Evolutionary conservation across 2,888 invertebrate genomes (phyloP), one percentile per base, ranked within the genome.

Genomic region (Sisyra terminalis): DNA sequence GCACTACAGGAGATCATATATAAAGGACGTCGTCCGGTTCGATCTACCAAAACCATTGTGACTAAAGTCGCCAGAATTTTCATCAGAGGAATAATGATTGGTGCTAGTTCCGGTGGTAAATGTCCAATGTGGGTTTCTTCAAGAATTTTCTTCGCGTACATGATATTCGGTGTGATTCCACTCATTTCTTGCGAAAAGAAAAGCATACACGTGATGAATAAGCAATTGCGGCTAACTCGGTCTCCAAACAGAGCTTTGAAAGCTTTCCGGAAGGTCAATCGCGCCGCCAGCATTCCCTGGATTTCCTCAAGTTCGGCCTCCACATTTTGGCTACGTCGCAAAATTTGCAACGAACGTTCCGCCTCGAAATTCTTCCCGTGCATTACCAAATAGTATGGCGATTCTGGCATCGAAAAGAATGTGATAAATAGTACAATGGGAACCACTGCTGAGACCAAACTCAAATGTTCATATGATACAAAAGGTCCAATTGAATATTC

Each of bases 131-230:
- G 18, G 10, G 17, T 31, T n/a, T 29, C 17, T 30, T 38, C 15
- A 10, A 43, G 38, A 31, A 43, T 43, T 16, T 29, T 43, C 10
- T 37, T 24, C 2, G 43, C 43, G 16, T 43, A 43, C 43, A 43
- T 43, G 6, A 43, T 36, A 31, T 38, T 38, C 9, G 43, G 43
- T 17, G 37, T 43, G 10, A 43, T 43, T 17, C 43, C 43, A 38
- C 43, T 43, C 4, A 43, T 11, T 31, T 43, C 43, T 15, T 37
- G 37, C 2, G 38, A 13, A 11, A 24, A 16, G n/a, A 43, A 43
- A 13, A 43, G n/a, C 7, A 18, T 34, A 13, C 43, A 43, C 16
- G 15, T 38, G 3, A 43, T 10, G 8, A 43, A 31, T 17, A 43
- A 30, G 6, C 30, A 30, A 38, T 38, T 16, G 24, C 37, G 17